Conservation (phyloP, 2,888 invertebrate species). For the Cataglyphis cursor region DNA sequence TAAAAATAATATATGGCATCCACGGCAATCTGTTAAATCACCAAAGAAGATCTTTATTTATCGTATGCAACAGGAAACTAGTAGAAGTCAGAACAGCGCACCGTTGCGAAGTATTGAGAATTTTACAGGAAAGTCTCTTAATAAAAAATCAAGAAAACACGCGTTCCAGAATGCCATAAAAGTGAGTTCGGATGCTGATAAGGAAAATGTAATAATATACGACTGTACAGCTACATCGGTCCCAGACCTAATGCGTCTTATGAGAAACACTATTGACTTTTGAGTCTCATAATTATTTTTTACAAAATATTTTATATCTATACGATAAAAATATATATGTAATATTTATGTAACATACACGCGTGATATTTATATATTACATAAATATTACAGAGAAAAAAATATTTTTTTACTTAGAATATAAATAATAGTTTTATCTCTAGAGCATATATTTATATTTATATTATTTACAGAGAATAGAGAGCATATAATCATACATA, state of each 20-base stretch:
- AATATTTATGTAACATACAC: background rate
- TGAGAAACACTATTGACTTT: background rate
- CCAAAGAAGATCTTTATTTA: background rate
- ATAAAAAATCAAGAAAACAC: background rate
- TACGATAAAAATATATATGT: background rate
- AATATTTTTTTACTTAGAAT: background rate
- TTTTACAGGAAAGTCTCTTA: background rate
- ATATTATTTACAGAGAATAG: background rate
- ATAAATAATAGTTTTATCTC: constrained; percentile 5
- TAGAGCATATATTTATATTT: background rate
- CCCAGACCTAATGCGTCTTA: background rate
- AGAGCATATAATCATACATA: background rate
- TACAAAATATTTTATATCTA: background rate
- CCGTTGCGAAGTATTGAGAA: background rate
- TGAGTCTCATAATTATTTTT: constrained; percentile 1
- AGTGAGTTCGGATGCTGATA: background rate
- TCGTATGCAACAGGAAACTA: background rate
- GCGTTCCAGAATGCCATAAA: background rate
- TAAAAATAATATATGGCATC: background rate
- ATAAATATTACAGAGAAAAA: background rate
- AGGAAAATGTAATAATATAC: background rate
- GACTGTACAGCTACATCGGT: background rate
- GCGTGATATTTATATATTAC: background rate
- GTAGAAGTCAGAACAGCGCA: background rate
- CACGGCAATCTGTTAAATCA: background rate